Base-by-base conservation (phyloP, 1,140 invertebrate species). In the Tetramorium parvispinum region DNA sequence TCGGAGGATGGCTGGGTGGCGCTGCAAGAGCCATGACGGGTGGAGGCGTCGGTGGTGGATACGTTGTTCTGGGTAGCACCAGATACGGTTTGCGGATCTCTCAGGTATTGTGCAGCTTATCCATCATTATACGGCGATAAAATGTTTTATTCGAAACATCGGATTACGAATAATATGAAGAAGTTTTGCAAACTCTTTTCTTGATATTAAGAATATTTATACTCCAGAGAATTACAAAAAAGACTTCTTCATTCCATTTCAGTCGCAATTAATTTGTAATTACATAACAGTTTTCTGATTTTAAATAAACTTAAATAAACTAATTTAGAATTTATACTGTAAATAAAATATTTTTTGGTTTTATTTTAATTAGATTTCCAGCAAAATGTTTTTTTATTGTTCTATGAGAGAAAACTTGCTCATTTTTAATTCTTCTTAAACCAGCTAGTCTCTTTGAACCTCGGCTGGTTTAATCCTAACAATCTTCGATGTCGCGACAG, bases 21-120 rank as follows among this genome's bases (percentile, higher is more conserved):
- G 92, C 93, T 24, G 92, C 94, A 43, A 93, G 92, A 81, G 89
- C 93, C 71, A 92, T 93, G 90, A 94, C 92, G 70, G 93, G 93
- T 75, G 92, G 75, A 87, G 91, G 77, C 61, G 89, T 87, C 65
- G 91, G 88, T 32, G 88, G 88, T 83, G 93, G 92, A 71, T 95
- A 95, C 75, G 93, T 95, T 71, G 92, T 95, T 73, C 89, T 94
- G 18, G 94, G 94, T 88, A 93, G 93, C 70, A 94, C 94, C 73
- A 92, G 93, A 92, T 95, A 95, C 77, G 94, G 94, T 55, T 87
- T 95, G 43, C 90, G 94, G 79, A 87, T 94, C n/a, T 95, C 94
- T 32, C 94, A 94, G 92, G 94, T 94, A 88, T 57, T 16, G 53
- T 75, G 11, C 11, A 43, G 10, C n/a, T 55, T 24, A 70, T 43